Conservation (phyloP, 2,797 vertebrate genomes). For the Odontamblyopus rebecca region DNA sequence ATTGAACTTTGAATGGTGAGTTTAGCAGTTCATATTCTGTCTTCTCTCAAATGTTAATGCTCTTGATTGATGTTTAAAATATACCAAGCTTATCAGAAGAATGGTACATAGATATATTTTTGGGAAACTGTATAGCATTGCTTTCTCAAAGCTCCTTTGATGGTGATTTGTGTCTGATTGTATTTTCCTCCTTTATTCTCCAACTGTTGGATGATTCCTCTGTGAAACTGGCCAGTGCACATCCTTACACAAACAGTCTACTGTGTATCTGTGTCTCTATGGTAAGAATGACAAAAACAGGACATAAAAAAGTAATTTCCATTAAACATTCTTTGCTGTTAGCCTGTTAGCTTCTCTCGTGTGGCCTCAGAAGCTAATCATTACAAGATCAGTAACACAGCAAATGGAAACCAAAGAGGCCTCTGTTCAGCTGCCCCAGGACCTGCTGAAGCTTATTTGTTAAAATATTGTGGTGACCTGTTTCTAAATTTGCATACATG, state of each 20-base stretch:
- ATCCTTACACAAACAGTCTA: no score
- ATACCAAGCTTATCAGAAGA: neutral
- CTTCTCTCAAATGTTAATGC: neutral
- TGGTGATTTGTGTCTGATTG: constrained; percentile 39
- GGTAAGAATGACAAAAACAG: neutral
- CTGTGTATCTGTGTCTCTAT: constrained; percentile 12
- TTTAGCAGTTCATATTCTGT: neutral
- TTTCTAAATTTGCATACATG: neutral
- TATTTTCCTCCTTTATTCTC: constrained; percentile 57
- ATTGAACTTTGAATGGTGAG: neutral
- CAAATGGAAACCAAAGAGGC: neutral
- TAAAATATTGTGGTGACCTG: neutral
- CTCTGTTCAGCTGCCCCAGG: neutral
- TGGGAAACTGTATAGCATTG: no score
- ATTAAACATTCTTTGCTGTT: neutral
- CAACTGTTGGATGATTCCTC: constrained; percentile 35
- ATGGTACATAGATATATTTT: no score
- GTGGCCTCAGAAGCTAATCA: constrained; percentile 33
- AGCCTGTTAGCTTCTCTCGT: constrained; percentile 7
- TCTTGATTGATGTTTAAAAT: neutral
- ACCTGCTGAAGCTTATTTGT: neutral
- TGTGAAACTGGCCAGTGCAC: neutral
- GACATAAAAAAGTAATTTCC: neutral
- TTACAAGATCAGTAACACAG: constrained; percentile 25
- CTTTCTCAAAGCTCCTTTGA: constrained; percentile 27